Base-by-base conservation (phyloP, 2,888 invertebrate genomes). In the Bembecia ichneumoniformis region DNA sequence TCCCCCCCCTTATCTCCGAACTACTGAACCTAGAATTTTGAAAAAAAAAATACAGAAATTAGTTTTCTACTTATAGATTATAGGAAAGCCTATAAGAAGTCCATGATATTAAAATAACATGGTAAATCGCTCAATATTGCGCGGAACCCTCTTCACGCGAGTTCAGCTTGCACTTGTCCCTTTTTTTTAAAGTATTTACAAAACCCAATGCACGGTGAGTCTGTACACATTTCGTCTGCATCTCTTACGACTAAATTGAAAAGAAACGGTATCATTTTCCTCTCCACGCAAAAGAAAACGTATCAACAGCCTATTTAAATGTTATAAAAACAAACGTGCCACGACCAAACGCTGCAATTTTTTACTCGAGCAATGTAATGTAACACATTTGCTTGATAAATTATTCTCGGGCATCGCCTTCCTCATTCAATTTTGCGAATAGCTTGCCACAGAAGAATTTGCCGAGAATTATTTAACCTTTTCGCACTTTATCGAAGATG, bases 321-420 rank as follows among this genome's bases (percentile, higher is more conserved):
- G 16, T 15, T 28, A 47, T 14, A 36, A 36, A 50, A 58, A 59
- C 55, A 55, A 58, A 55, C 52, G 49, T 50, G 59, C 61, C 56
- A 53, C 51, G 58, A 57, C 57, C 63, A 69, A 68, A 65, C 61
- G 60, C 57, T 57, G 57, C 59, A 59, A 66, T 69, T 69, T 70
- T 69, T 44, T 44, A 44, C 44, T 15, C 16, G 44, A 35, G 58
- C 58, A 59, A 62, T 64, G 64, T 66, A 70, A 71, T 63, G 72
- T 66, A 66, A 66, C 66, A 65, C 68, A 69, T 68, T 71, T 60
- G 52, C 60, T 67, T 71, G 71, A 72, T 71, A 72, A 68, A 71
- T 72, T 70, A 71, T 72, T 65, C 50, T 56, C 55, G 55, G 62
- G 58, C 49, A 63, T 28, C 66, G 58, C 65, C 64, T 63, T 62